These are phyloP conservation scores for Lepidurus arcticus DNA, from an alignment of 1,140 invertebrate species.

Conservation along the genomic window DNA sequence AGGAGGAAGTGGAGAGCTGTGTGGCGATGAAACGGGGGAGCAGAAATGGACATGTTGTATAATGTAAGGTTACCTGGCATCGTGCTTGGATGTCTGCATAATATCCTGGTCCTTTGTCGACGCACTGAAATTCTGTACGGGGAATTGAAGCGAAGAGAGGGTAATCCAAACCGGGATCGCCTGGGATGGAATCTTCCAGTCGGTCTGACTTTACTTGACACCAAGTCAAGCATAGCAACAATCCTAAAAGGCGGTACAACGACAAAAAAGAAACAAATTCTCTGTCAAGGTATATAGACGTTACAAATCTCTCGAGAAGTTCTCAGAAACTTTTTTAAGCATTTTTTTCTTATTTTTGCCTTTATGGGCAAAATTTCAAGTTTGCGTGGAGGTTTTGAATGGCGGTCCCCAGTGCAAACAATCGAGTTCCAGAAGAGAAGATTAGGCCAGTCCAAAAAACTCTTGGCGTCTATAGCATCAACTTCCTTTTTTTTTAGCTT, in stretches of 20 bases:
- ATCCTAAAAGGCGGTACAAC: neutral
- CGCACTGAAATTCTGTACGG: slow-evolving; percentile 67
- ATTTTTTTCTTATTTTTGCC: too few species aligned
- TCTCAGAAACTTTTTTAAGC: too few species aligned
- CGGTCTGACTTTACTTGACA: slow-evolving; percentile 21
- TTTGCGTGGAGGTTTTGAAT: too few species aligned
- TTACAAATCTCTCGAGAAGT: too few species aligned
- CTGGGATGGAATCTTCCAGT: slow-evolving; percentile 44
- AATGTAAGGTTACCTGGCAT: slow-evolving; percentile 59
- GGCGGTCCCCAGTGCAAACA: too few species aligned
- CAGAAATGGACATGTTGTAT: neutral
- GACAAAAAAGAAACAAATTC: neutral
- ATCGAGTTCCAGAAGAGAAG: too few species aligned
- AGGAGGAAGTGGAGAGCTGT: neutral
- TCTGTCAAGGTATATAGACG: neutral
- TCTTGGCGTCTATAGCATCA: too few species aligned
- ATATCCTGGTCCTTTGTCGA: slow-evolving; percentile 64
- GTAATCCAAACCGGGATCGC: slow-evolving; percentile 67
- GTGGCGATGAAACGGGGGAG: neutral
- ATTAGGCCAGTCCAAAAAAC: too few species aligned
- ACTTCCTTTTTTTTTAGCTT: too few species aligned
- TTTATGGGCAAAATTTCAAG: too few species aligned
- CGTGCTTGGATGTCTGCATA: slow-evolving; percentile 81
- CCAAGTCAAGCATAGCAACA: slow-evolving; percentile 19
- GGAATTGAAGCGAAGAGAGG: slow-evolving; percentile 69